Conservation (phyloP, 2,888 invertebrate species). For the Sphaerophoria taeniata region DNA sequence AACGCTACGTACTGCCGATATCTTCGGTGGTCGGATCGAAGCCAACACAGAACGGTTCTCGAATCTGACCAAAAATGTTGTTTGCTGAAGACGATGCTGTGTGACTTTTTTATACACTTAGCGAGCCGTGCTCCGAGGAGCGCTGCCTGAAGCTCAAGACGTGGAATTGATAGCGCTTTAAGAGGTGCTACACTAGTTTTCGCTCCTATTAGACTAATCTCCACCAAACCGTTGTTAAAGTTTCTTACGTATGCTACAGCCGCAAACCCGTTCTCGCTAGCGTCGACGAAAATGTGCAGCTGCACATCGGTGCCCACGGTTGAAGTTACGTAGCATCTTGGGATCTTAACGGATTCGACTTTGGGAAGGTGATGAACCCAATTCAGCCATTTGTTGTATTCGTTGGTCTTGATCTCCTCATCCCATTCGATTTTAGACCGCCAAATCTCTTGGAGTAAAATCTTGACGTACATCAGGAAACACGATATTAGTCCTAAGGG, state of each 20-base stretch:
- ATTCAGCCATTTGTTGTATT: slow-evolving; percentile 60
- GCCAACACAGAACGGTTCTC: background rate
- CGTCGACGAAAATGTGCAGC: slow-evolving; percentile 1
- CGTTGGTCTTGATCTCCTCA: slow-evolving; percentile 25
- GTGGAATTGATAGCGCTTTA: slow-evolving; percentile 59
- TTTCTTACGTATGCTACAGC: slow-evolving; percentile 73
- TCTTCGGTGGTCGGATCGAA: too few relatives aligned
- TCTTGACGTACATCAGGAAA: slow-evolving; percentile 69
- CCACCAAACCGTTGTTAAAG: slow-evolving; percentile 10
- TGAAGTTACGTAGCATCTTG: slow-evolving; percentile 63
- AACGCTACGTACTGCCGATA: background rate
- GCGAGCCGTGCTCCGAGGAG: slow-evolving; percentile 53
- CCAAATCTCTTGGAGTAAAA: slow-evolving; percentile 64
- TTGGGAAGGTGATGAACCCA: slow-evolving; percentile 72
- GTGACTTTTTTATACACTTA: slow-evolving; percentile 26
- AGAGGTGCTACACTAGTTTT: slow-evolving; percentile 76
- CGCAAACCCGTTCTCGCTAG: background rate
- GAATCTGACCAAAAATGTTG: background rate
- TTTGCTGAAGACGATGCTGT: slow-evolving; percentile 37
- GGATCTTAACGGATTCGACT: slow-evolving; percentile 69
- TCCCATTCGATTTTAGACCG: slow-evolving; percentile 49
- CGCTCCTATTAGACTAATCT: slow-evolving; percentile 64
- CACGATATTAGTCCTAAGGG: slow-evolving; percentile 58
- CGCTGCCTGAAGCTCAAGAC: slow-evolving; percentile 70
- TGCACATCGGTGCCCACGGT: slow-evolving; percentile 3